Evolutionary conservation across 2,113 vertebrate species (phyloP), one percentile per base, ranked within the genome.

Genomic region (Eira barbara): DNA sequence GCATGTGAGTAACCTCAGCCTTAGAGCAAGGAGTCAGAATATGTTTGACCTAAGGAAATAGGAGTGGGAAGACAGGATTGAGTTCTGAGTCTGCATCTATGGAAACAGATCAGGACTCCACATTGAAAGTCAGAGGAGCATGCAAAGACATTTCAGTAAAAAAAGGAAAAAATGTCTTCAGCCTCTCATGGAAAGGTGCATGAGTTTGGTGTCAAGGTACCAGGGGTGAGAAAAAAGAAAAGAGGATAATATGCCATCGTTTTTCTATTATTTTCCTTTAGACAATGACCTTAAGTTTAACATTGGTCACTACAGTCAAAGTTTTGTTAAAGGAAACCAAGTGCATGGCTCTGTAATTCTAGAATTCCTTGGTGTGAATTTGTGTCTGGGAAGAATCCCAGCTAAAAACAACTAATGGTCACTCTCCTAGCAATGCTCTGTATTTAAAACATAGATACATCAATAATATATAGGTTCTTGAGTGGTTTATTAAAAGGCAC

Each of bases 401-500:
- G 94, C 23, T 57, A 25, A 63, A 94, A 65, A 76, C 5, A 25
- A 57, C n/a, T 45, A 82, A 47, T 18, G 5, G 57, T 82, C 8
- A 52, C 36, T 71, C 31, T 31, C n/a, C 73, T 42, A 49, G 71
- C 52, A 85, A 55, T 29, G 71, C 71, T 79, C 42, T 84, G 7
- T 69, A 21, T 55, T 78, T 78, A 71, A 94, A 27, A 79, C 25
- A 31, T 63, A 63, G 86, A 47, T 34, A 36, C 69, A 65, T 83
- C 31, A 87, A 84, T 83, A 78, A 83, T 42, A 65, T n/a, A 85
- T 36, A 18, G 15, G n/a, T 23, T 85, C 84, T 79, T 78, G 27
- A 89, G 61, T 80, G 63, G 71, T 29, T 92, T 85, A 94, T 94
- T 89, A 89, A 89, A 89, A 94, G 95, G 79, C 79, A 59, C 67